Evolutionary conservation across 64 coral and sea anemone species (phyloP).

Genomic region (Exaiptasia diaphana): DNA sequence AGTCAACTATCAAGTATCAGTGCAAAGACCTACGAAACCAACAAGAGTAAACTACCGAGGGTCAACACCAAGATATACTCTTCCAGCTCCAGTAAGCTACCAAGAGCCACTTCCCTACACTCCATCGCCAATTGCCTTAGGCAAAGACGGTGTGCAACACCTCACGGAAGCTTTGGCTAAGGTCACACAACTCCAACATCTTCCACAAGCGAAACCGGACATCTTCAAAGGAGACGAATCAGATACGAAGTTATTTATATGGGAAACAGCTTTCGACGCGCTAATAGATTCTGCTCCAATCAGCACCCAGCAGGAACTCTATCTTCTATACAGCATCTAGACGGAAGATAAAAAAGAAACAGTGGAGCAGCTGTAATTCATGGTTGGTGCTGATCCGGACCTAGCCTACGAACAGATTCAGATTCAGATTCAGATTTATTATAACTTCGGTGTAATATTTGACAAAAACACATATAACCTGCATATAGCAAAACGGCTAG

Average conservation of each 20-base stretch:
- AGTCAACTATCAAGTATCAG: too few species aligned
- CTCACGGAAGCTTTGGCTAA: conserved; percentile 40
- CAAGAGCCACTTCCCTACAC: too few species aligned
- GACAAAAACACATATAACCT: too few species aligned
- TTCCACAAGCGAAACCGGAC: conserved; percentile 38
- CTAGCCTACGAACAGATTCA: background rate
- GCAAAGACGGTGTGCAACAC: conserved; percentile 2
- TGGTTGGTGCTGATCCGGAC: background rate
- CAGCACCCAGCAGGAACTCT: conserved; percentile 25
- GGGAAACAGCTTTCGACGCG: conserved; percentile 47
- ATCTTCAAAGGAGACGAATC: conserved; percentile 27
- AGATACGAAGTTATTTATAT: conserved; percentile 34
- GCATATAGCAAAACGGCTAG: too few species aligned
- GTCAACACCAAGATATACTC: too few species aligned
- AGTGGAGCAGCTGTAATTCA: conserved; percentile 45
- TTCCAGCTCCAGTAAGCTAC: too few species aligned
- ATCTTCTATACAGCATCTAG: conserved; percentile 53
- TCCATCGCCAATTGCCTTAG: too few species aligned
- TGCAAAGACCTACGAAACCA: too few species aligned
- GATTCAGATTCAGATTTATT: too few species aligned
- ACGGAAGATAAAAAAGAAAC: conserved; percentile 36
- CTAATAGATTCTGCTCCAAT: conserved; percentile 38
- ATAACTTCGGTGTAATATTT: too few species aligned
- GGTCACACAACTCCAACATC: conserved; percentile 23
- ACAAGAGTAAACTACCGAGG: too few species aligned